Evolutionary conservation across 1,140 invertebrate species (phyloP), one percentile per base, ranked within the genome.

Genomic region (Megathymus violae): DNA sequence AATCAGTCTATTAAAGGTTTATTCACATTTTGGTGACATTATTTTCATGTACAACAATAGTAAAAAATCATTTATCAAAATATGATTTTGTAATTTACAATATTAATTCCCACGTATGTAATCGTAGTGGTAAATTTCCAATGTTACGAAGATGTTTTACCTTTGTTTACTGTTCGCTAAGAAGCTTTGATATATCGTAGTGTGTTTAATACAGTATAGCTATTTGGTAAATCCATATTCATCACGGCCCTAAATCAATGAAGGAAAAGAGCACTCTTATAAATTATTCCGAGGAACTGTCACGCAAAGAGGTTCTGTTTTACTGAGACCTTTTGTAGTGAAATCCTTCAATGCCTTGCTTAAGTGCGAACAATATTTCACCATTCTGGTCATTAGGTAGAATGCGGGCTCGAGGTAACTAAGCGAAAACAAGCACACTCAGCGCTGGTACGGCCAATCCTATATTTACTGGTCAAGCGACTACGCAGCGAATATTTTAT

Each of bases 311-410:
- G 63, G 52, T 65, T 63, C 64, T 69, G 67, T 65, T 67, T 67
- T 65, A 69, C 52, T 34, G 48, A 62, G 48, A 65, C 51, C 67
- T 48, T 65, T 69, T 59, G 62, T 50, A 41, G 44, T 54, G 34
- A 36, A 59, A 69, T 69, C 59, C 62, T 59, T 69, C 67, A 69
- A 69, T 66, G 67, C 67, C 67, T 40, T 50, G 31, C 59, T 66
- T 65, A 69, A 69, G 67, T 65, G 67, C 56, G 59, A 62, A 62
- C 59, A 50, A 69, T 69, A 62, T 65, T 65, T 69, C 59, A 69
- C 62, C 46, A 50, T 59, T 40, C 52, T 47, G 40, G 60, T 65
- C 67, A 69, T 69, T 69, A 69, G 65, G 59, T 65, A 62, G 63
- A 60, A 62, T 60, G 38, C 46, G 51, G 47, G 60, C 59, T 44